Conservation (phyloP, 2,113 vertebrate genomes). For the Oenanthe melanoleuca region DNA sequence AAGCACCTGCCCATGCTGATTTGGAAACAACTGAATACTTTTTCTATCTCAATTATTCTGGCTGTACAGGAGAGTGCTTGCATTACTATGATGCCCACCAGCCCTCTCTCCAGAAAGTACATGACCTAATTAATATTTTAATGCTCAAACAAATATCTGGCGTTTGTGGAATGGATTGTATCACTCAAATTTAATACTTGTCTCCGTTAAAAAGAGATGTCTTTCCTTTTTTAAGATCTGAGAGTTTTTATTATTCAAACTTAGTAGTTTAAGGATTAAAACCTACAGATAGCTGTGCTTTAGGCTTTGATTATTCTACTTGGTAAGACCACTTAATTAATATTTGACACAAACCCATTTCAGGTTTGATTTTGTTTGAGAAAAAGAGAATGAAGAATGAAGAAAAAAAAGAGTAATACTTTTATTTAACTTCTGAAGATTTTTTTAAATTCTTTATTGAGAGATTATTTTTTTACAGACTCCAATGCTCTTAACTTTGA, state of each 20-base stretch:
- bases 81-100: neutral
- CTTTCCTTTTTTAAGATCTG: neutral
- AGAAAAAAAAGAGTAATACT: neutral
- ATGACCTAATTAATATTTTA: neutral
- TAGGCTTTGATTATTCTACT: neutral
- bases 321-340: neutral
- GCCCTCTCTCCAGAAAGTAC: neutral
- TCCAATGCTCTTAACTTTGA: neutral
- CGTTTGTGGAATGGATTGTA: neutral
- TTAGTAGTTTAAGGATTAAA: neutral
- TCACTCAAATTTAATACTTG: neutral
- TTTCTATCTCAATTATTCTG: neutral
- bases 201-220: neutral
- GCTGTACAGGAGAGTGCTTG: neutral
- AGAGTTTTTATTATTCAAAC: neutral
- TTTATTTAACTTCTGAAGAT: neutral
- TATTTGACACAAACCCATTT: neutral
- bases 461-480: neutral
- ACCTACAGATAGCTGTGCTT: neutral
- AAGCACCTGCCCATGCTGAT: neutral
- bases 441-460: neutral
- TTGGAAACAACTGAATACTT: neutral
- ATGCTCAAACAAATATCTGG: neutral
- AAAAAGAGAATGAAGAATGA: neutral
- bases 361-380: neutral